Evolutionary conservation across 1,140 invertebrate species (phyloP).

Genomic region (Orchesella cincta): DNA sequence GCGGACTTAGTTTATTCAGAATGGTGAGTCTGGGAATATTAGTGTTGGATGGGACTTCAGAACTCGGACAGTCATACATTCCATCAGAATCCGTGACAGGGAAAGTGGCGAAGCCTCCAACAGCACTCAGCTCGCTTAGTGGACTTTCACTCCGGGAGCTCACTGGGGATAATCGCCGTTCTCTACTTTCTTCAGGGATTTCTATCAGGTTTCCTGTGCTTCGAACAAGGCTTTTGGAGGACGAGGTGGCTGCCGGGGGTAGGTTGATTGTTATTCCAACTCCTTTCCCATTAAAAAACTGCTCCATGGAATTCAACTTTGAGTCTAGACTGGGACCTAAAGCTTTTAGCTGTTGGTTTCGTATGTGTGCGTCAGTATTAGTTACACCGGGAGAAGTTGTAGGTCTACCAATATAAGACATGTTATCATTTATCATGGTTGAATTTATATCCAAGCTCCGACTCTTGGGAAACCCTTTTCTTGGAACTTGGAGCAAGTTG

Average conservation of each 20-base stretch:
- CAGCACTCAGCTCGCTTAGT: constrained; percentile 63
- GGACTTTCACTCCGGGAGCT: constrained; percentile 76
- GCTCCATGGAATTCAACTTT: constrained; percentile 48
- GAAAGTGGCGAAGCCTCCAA: constrained; percentile 25
- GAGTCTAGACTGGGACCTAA: constrained; percentile 45
- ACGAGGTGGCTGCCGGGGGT: constrained; percentile 53
- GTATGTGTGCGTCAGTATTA: not conserved
- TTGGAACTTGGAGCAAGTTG: constrained; percentile 48
- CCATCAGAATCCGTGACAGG: constrained; percentile 75
- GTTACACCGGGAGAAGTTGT: not conserved
- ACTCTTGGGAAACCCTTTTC: constrained; percentile 51
- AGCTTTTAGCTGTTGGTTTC: constrained; percentile 23
- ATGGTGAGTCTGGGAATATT: constrained; percentile 37
- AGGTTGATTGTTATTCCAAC: constrained; percentile 67
- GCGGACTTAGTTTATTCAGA: constrained; percentile 38
- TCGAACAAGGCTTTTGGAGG: constrained; percentile 32
- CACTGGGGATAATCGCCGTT: constrained; percentile 61
- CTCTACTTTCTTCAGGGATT: constrained; percentile 38
- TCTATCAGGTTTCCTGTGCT: constrained; percentile 43
- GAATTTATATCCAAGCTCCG: constrained; percentile 52
- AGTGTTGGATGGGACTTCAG: constrained; percentile 60
- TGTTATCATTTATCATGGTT: not conserved
- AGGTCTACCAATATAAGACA: not conserved
- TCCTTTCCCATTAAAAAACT: constrained; percentile 50
- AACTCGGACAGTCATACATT: constrained; percentile 73